These are phyloP conservation scores for Philhelius pedissequus DNA, from an alignment of 2,888 invertebrate genomes.

Conservation along the genomic window DNA sequence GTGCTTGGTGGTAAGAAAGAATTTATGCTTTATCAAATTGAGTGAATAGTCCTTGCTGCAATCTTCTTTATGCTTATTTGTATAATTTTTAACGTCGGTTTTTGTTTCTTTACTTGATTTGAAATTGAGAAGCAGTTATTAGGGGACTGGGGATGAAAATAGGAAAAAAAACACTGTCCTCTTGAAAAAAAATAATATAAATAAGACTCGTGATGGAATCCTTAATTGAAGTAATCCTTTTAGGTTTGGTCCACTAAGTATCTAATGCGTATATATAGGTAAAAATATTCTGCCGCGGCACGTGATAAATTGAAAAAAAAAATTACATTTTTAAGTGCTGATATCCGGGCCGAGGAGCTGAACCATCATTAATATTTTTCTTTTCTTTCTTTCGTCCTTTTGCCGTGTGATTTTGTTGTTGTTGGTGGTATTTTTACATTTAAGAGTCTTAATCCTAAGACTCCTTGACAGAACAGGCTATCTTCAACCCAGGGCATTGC, in stretches of 20 bases:
- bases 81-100: constrained; percentile 63
- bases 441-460: constrained; percentile 54
- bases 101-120: constrained; percentile 53
- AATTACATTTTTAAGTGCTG: neutral
- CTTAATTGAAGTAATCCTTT: constrained; percentile 69
- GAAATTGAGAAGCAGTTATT: constrained; percentile 51
- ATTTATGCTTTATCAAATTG: constrained; percentile 52
- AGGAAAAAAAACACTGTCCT: constrained; percentile 17
- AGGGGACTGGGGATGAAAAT: neutral
- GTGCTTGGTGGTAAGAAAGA: neutral
- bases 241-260: constrained; percentile 66
- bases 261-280: constrained; percentile 49
- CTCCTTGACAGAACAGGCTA: constrained; percentile 53
- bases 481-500: neutral
- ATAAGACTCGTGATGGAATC: constrained; percentile 61
- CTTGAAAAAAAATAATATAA: constrained; percentile 55
- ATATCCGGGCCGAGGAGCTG: constrained; percentile 12
- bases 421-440: neutral
- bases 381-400: constrained; percentile 9
- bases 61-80: constrained; percentile 56
- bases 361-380: constrained; percentile 49
- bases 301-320: constrained; percentile 58
- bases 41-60: constrained; percentile 50
- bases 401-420: neutral
- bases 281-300: constrained; percentile 11